A percentile compares a stretch with the other conserved stretches of the same genome.
phyloP scores from a whole-genome alignment of 2,113 vertebrate genomes.

The Uria lomvia region DNA sequence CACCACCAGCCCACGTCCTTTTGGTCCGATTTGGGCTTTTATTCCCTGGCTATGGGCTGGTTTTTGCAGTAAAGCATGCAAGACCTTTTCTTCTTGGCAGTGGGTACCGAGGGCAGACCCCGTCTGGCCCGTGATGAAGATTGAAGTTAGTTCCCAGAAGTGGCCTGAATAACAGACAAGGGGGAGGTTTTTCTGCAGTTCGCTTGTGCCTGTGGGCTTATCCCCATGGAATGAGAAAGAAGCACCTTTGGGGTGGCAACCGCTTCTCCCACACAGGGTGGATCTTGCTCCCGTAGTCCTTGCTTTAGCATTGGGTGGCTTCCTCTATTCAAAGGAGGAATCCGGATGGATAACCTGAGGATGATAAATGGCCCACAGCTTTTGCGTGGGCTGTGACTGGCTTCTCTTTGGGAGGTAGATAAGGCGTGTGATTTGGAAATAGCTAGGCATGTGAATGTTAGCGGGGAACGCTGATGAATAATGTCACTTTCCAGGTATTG shows the following conservation, averaged over 20 bases:
- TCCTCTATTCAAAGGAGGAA: background rate
- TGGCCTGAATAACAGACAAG: background rate
- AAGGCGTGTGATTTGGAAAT: background rate
- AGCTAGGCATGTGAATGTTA: background rate
- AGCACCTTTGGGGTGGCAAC: background rate
- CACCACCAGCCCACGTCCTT: fast-evolving
- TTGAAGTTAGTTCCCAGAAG: background rate
- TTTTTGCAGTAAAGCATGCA: fast-evolving
- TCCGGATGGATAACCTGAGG: fast-evolving
- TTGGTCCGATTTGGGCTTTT: background rate
- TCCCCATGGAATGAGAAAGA: fast-evolving
- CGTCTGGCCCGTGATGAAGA: background rate
- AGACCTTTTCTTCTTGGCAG: background rate
- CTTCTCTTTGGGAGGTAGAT: background rate
- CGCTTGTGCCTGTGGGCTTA: background rate
- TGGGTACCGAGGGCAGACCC: background rate
- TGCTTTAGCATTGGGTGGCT: fast-evolving
- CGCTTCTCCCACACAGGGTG: background rate
- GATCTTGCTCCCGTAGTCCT: background rate
- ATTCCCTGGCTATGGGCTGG: background rate
- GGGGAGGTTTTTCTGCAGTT: background rate
- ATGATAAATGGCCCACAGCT: background rate
- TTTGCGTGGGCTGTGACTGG: background rate
- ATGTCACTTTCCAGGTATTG: fast-evolving
- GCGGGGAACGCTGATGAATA: background rate